Evolutionary conservation across 2,113 vertebrate species (phyloP), one percentile per base, ranked within the genome.

Genomic region (Herpailurus yagouaroundi): DNA sequence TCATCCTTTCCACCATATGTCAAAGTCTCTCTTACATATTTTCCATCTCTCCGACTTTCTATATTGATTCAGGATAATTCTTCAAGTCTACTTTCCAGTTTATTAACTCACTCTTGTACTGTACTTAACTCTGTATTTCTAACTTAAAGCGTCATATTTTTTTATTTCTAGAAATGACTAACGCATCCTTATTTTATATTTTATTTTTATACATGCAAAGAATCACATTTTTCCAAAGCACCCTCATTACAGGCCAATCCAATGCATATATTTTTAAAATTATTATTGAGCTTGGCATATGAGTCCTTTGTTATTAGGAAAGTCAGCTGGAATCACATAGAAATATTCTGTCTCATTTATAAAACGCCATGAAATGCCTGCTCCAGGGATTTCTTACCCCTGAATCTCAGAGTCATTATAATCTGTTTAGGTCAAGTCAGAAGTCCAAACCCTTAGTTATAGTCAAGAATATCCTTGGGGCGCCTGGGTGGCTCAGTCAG

Each of bases 261-360:
- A 63, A 83, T 84, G 79, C 66, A 41, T 0, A 1, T 19, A 38
- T 66, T 90, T 77, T 69, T 83, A 36, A 60, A 80, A 63, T 27
- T 64, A 63, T 41, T 36, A 57, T 48, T 87, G 48, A 68, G 73
- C 60, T 79, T 68, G 74, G 45, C 45, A 5, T 73, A 16, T 14
- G 73, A 82, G 23, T 89, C 48, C 50, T 77, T 92, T 66, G 23
- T 52, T 81, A 81, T 89, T 63, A 60, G 29, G n/a, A 89, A 93
- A 82, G 10, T 68, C 27, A 77, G 36, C 15, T 66, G 66, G 36
- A 84, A 91, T 89, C 89, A 89, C 48, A 82, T 11, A 82, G 36
- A 90, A 92, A 88, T 95, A 73, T 55, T 89, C 55, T 66, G 73
- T 50, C 36, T 94, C 36, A 41, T 60, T 94, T 94, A 81, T 21